Base-by-base conservation (phyloP, 2,888 invertebrate genomes). In the Caenorhabditis wallacei region DNA sequence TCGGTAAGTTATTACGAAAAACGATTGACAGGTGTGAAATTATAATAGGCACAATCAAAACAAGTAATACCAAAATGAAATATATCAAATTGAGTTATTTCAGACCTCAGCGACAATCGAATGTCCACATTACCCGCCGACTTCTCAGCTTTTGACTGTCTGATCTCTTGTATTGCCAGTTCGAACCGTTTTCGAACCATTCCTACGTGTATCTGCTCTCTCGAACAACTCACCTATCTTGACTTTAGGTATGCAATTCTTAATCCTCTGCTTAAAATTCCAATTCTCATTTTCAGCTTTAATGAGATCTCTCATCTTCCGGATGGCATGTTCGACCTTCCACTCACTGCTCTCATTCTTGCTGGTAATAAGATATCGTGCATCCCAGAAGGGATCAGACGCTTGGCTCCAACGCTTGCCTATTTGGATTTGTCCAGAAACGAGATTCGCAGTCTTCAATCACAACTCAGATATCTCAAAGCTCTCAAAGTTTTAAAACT, bases 71-170 rank as follows among this genome's bases (percentile, higher is more conserved):
- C n/a, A 57, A 59, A 18, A 24, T 5, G 16, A 1, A 26, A 57
- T 26, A 61, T 10, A 10, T 35, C 4, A 35, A 35, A 35, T 35
- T 24, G 8, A 16, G 4, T 26, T 5, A 26, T 80, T 87, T 51
- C 83, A 87, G 87, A 87, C 76, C 68, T 87, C 46, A 83, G 84
- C 68, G 84, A 79, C 70, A 87, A 87, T 48, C 83, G 82, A 16
- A 56, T 87, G 40, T 63, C 80, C 16, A 82, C 81, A 46, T 57
- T 87, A 11, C 85, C 87, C 20, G 82, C 66, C 48, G 84, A 85
- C 61, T 80, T 84, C 57, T 59, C 75, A 66, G 53, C 35, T 26
- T 80, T 80, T 63, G 84, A 84, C 71, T 84, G 80, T 59, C 76
- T 84, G 69, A 84, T 80, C 74, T 80, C 84, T n/a, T 80, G 68